A percentile compares a stretch with the other conserved stretches of the same genome.
Conservation (phyloP, 1,140 invertebrate species). For the Drosophila insularis region DNA sequence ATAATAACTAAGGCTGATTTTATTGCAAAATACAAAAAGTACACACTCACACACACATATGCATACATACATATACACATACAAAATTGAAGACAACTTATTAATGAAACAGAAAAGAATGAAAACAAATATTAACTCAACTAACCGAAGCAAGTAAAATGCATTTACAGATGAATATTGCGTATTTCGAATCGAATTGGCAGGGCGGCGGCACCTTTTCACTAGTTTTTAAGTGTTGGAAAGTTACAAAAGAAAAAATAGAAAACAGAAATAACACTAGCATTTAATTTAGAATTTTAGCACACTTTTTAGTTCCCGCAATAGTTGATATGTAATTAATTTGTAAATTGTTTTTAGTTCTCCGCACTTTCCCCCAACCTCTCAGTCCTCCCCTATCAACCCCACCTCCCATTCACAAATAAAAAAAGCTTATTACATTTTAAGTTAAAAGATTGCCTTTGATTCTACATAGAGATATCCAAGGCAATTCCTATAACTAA, state of each 20-base stretch:
- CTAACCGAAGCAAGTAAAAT: conserved; percentile 49
- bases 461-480: conserved; percentile 15
- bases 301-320: conserved; percentile 75
- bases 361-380: neutral
- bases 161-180: conserved; percentile 50
- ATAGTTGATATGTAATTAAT: conserved; percentile 70
- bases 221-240: conserved; percentile 76
- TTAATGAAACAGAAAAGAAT: conserved; percentile 24
- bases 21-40: conserved; percentile 54
- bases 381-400: neutral
- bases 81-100: conserved; percentile 10
- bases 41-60: conserved; percentile 29
- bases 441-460: conserved; percentile 44
- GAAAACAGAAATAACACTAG: conserved; percentile 53
- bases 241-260: conserved; percentile 60
- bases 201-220: conserved; percentile 63
- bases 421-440: conserved; percentile 51
- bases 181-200: conserved; percentile 53
- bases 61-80: conserved; percentile 8
- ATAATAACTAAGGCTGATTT: conserved; percentile 80
- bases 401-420: neutral
- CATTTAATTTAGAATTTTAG: conserved; percentile 63
- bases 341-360: conserved; percentile 69
- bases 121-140: conserved; percentile 21
- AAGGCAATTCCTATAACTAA: conserved; percentile 49